Evolutionary conservation across 1,140 invertebrate genomes (phyloP).

Genomic region (Phocides pigmalion): DNA sequence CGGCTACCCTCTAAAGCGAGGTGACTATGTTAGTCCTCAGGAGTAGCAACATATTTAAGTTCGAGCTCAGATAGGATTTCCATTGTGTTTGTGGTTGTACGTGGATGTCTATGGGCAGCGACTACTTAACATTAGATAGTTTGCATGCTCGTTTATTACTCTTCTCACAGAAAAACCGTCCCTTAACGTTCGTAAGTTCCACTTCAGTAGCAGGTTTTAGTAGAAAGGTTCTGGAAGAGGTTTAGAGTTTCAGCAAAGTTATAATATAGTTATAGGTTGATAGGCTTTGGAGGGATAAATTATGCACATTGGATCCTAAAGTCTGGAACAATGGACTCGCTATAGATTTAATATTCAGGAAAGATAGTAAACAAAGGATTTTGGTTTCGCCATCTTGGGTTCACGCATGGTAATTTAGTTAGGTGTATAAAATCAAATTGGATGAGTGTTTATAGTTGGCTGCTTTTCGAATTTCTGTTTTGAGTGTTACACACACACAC

Average conservation of each 20-base stretch:
- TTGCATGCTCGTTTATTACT: no score
- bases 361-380: conserved; percentile 21
- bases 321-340: background rate
- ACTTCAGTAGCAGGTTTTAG: background rate
- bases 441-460: no score
- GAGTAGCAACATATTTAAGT: no score
- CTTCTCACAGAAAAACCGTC: no score
- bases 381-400: background rate
- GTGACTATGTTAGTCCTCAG: no score
- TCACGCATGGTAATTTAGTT: background rate
- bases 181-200: no score
- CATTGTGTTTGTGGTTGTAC: no score
- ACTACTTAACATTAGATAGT: no score
- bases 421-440: background rate
- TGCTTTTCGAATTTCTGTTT: background rate
- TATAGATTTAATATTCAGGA: conserved; percentile 4
- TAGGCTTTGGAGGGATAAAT: conserved; percentile 16
- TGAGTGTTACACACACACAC: no score
- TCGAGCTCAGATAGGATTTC: no score
- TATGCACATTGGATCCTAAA: conserved; percentile 7
- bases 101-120: no score
- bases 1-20: no score
- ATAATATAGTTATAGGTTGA: background rate
- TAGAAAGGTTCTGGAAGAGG: conserved; percentile 8
- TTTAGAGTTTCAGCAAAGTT: conserved; percentile 1